Evolutionary conservation across 2,797 vertebrate genomes (phyloP), one percentile per base, ranked within the genome.

Genomic region (Tapera naevia): DNA sequence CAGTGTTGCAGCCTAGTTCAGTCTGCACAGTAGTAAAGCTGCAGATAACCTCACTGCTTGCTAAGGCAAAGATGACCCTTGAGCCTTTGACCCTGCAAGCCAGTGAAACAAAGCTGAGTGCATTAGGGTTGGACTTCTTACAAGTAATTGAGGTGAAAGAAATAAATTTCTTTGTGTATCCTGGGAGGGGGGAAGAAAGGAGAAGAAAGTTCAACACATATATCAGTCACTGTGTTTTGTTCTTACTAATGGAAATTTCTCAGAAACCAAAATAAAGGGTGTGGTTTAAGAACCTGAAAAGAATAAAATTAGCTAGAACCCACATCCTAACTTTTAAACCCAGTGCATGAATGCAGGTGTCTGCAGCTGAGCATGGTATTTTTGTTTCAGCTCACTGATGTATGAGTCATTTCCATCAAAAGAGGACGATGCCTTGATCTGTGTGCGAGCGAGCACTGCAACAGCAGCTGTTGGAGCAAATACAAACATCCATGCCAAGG

Each of bases 401-500:
- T 45, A 83, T 96, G 95, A 96, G 82, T 96, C 89, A 96, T 90
- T 94, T 94, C 94, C 95, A 95, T 90, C 92, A 86, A 84, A 92
- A 73, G 93, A 88, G 80, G 92, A 90, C 89, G 61, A 62, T 91
- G 88, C 86, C 96, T 95, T 95, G 95, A 91, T 96, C 94, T 95
- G 91, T 89, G 84, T 51, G 56, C 3, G 9, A 93, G 86, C 1
- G 1, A 92, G 96, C 50, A 7, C 83, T 81, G 78, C 90, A 97
- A 60, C 92, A 90, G 93, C 97, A 95, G 96, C 95, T 97, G 93
- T 28, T 84, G 95, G 89, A 96, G 94, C 84, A 96, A 97, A 97
- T 43, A 91, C 90, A 96, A 96, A 93, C 92, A 95, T 78, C 86
- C 91, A 94, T 94, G 94, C 94, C 97, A 93, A 86, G 88, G 85